phyloP scores from a whole-genome alignment of 2,113 vertebrate genomes.

The Ivindomyrus marchei region DNA sequence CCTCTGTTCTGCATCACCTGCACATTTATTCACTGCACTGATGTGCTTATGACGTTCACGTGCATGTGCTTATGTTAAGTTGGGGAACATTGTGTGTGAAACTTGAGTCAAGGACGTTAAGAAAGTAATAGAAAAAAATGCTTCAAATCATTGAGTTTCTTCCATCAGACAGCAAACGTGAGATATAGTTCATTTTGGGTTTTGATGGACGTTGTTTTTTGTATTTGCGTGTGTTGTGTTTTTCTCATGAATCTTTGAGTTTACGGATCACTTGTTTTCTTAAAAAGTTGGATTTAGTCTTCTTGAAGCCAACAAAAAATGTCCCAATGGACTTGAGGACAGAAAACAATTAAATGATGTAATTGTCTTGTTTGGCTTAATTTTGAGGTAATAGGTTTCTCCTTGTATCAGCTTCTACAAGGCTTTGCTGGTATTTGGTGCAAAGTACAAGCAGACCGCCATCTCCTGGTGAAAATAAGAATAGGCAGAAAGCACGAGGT shows the following conservation, averaged over 20 bases:
- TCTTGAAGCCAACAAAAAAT: not conserved
- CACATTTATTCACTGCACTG: not conserved
- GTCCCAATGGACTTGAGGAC: not conserved
- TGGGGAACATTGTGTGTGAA: not conserved
- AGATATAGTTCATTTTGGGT: not conserved
- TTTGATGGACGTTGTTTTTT: not conserved
- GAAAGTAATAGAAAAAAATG: not conserved
- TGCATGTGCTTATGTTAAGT: not conserved
- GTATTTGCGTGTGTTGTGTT: not conserved
- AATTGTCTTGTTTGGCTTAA: not conserved
- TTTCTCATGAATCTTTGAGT: not conserved
- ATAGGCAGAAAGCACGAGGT: not conserved
- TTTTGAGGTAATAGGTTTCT: not conserved
- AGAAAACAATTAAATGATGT: not conserved
- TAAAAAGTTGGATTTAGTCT: not conserved
- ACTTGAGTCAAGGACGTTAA: not conserved
- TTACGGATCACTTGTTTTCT: not conserved
- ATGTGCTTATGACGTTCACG: not conserved
- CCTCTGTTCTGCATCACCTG: not conserved
- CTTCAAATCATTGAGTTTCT: not conserved
- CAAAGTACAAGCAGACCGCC: constrained; percentile 8
- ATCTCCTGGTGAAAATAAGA: constrained; percentile 21
- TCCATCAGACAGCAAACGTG: not conserved
- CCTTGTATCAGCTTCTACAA: not conserved
- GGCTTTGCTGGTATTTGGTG: not conserved